These are phyloP conservation scores for Electrophaes corylata DNA, from an alignment of 2,888 invertebrate genomes.

Conservation along the genomic window DNA sequence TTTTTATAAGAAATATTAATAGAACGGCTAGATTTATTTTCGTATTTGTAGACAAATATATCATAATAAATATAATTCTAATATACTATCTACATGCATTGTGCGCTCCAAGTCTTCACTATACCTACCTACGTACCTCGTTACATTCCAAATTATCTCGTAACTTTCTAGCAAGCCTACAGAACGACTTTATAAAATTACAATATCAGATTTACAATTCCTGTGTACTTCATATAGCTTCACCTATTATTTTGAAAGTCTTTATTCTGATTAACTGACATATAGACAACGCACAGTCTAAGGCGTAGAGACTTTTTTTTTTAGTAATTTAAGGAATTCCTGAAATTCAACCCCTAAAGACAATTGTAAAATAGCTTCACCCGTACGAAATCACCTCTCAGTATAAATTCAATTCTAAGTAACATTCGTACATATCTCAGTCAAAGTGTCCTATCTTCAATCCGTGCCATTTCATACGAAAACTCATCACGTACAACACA, in stretches of 20 bases:
- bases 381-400: too few relatives aligned
- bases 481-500: slow-evolving; percentile 19
- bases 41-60: slow-evolving; percentile 44
- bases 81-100: slow-evolving; percentile 71
- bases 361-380: too few relatives aligned
- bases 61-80: slow-evolving; percentile 63
- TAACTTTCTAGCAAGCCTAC: slow-evolving; percentile 12
- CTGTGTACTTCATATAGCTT: slow-evolving; percentile 17
- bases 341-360: too few relatives aligned
- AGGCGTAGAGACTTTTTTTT: too few relatives aligned
- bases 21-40: slow-evolving; percentile 41
- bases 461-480: slow-evolving; percentile 25
- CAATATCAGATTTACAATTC: slow-evolving; percentile 27
- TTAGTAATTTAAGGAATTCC: too few relatives aligned
- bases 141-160: slow-evolving; percentile 32
- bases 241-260: too few relatives aligned
- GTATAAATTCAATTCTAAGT: slow-evolving; percentile 31
- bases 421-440: slow-evolving; percentile 19
- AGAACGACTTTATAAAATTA: slow-evolving; percentile 21
- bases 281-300: too few relatives aligned
- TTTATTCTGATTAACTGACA: too few relatives aligned
- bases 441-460: slow-evolving; percentile 12
- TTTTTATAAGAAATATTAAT: slow-evolving; percentile 34
- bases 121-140: slow-evolving; percentile 27
- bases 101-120: slow-evolving; percentile 78